Conservation (phyloP, 2,113 vertebrate species). For the Marmota monax region DNA sequence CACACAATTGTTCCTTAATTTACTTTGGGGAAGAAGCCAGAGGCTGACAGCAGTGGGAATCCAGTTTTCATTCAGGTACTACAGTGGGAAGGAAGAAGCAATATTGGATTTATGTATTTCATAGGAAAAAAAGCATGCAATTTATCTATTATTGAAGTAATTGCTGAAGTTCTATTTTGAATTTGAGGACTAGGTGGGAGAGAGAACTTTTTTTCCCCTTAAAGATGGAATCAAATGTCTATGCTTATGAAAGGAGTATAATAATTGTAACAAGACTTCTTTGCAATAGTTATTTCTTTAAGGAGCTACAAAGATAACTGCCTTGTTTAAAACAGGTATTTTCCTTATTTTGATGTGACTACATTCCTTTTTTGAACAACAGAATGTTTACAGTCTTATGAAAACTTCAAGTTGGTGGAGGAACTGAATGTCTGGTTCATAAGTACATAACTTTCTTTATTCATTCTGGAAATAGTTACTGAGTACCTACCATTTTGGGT, state of each 20-base stretch:
- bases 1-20: not conserved
- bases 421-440: not conserved
- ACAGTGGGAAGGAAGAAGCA: not conserved
- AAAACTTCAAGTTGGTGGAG: not conserved
- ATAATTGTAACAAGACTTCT: not conserved
- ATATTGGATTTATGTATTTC: not conserved
- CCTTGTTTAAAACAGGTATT: not conserved
- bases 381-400: slow-evolving; percentile 47
- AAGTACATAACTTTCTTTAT: not conserved
- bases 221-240: not conserved
- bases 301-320: not conserved
- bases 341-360: slow-evolving; percentile 47
- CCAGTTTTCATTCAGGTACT: slow-evolving; percentile 54
- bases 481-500: slow-evolving; percentile 33
- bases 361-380: slow-evolving; percentile 22
- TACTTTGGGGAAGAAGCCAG: slow-evolving; percentile 56
- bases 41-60: slow-evolving; percentile 47
- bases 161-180: not conserved
- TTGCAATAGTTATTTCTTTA: not conserved
- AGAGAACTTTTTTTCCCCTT: not conserved
- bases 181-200: not conserved
- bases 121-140: not conserved
- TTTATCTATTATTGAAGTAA: not conserved
- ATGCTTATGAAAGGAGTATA: not conserved
- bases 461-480: slow-evolving; percentile 46